Conservation (phyloP, 1,140 invertebrate species). For the Agrypnia vestita region DNA sequence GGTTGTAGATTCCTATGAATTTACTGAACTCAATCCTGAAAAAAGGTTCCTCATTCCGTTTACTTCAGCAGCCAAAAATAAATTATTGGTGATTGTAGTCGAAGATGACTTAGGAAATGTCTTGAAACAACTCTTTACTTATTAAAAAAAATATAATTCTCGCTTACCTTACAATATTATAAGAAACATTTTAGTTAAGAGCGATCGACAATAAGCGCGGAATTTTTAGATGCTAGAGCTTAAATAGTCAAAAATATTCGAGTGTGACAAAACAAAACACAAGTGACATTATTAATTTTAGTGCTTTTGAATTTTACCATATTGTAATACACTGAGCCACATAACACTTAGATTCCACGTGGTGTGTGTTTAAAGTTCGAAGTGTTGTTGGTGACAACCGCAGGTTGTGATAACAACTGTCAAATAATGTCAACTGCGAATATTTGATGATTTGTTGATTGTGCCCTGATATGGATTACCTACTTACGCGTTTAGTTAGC, state of each 20-base stretch:
- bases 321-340: constrained; percentile 22
- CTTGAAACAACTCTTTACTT: constrained; percentile 73
- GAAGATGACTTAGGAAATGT: constrained; percentile 75
- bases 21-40: constrained; percentile 73
- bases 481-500: not conserved
- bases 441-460: constrained; percentile 21
- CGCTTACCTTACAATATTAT: constrained; percentile 50
- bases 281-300: constrained; percentile 38
- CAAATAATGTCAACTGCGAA: constrained; percentile 41
- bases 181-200: constrained; percentile 54
- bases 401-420: not conserved
- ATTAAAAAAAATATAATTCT: constrained; percentile 61
- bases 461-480: not conserved
- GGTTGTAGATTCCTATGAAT: constrained; percentile 80
- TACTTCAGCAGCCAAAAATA: constrained; percentile 69
- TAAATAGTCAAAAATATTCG: constrained; percentile 43
- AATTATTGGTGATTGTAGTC: constrained; percentile 71
- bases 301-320: constrained; percentile 44
- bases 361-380: constrained; percentile 61
- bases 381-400: constrained; percentile 8
- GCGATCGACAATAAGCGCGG: constrained; percentile 61
- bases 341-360: constrained; percentile 60
- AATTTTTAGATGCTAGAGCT: constrained; percentile 60
- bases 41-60: constrained; percentile 75
- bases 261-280: constrained; percentile 41